Evolutionary conservation across 2,888 invertebrate species (phyloP), one percentile per base, ranked within the genome.

Genomic region (Philaethria dido): DNA sequence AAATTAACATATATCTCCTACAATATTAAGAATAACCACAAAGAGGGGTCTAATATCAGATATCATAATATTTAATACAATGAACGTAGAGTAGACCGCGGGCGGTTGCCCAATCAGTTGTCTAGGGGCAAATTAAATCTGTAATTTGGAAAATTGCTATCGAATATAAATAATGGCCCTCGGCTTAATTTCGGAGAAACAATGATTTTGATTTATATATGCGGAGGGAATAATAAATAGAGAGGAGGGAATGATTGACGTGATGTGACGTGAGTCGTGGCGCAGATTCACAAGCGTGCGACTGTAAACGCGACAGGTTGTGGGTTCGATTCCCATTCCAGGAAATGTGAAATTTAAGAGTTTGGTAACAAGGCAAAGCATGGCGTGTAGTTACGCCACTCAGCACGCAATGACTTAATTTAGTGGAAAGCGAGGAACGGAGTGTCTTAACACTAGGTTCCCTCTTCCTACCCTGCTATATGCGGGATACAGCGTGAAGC

Each of bases 151-250:
- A 65, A 62, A 70, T 70, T 62, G 55, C 60, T 65, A 70, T 64
- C 62, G 47, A 44, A 65, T 65, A 66, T 68, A 68, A 60, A 66
- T 62, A 70, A 55, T 54, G 44, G 62, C 55, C 63, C 62, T 69
- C 69, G 52, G 82, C 79, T 81, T 86, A 86, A 86, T 85, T 86
- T 84, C 81, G 84, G 82, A 78, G 81, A 16, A 76, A 77, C 52
- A 80, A 77, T 78, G 78, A 79, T 81, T 85, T 84, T 86, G 85
- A 86, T 82, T 82, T 83, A 81, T 81, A 81, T 76, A 73, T 81
- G 79, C 73, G 78, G 72, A 64, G 73, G 69, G 83, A 84, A 85
- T 84, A 82, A 79, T 76, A 80, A 84, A 79, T 79, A 76, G 80
- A 75, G 74, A 73, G 75, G 69, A 62, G 64, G 68, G 86, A 86